phyloP scores from a whole-genome alignment of 1,140 invertebrate species.

The Tigriopus japonicus region DNA sequence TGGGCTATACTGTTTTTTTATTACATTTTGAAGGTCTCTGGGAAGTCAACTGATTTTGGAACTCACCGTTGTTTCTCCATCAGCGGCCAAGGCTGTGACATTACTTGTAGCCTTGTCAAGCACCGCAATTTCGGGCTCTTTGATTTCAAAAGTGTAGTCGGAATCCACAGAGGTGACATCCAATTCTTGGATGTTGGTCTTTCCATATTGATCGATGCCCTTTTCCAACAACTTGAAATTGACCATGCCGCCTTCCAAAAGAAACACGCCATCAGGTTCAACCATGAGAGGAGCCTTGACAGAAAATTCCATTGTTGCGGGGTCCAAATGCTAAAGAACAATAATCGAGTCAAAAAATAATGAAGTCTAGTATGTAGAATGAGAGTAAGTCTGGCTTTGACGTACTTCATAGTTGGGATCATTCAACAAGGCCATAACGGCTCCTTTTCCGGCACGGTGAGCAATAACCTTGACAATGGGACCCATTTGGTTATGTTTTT shows the following conservation, averaged over 20 bases:
- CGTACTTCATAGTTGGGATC: background rate
- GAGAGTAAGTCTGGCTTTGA: background rate
- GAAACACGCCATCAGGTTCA: background rate
- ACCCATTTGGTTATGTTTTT: background rate
- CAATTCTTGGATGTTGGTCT: background rate
- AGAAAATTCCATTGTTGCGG: background rate
- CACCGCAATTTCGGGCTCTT: background rate
- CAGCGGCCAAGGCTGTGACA: background rate
- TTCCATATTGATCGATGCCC: background rate
- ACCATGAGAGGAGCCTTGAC: background rate
- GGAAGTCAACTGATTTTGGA: background rate
- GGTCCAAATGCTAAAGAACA: background rate
- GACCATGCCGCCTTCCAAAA: background rate
- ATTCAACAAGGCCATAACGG: background rate
- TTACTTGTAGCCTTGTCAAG: background rate
- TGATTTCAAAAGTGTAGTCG: background rate
- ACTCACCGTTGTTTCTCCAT: background rate
- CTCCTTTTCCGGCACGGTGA: background rate
- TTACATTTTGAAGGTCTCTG: too few species aligned
- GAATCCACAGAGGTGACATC: background rate
- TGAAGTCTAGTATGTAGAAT: background rate
- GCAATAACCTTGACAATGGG: background rate
- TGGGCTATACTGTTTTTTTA: too few species aligned
- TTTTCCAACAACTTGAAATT: background rate
- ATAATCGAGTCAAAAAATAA: background rate